These are phyloP conservation scores for Ganaspis brasiliensis DNA, from an alignment of 2,888 invertebrate genomes.

Conservation along the genomic window DNA sequence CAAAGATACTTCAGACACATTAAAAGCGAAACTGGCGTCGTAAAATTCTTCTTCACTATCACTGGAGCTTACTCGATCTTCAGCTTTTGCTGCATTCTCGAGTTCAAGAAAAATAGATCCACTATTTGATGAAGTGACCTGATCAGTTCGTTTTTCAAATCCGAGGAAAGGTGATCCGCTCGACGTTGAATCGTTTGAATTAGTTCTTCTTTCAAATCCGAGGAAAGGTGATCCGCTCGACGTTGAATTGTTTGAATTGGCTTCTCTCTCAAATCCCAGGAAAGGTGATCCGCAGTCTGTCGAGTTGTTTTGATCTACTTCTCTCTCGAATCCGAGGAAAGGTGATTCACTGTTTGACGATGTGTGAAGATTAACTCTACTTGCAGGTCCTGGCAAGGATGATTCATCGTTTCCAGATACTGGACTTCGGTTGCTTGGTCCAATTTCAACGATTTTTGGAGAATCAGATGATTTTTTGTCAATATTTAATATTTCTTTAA, in stretches of 20 bases:
- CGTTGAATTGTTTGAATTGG: no score
- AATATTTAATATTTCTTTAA: background rate
- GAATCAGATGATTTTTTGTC: background rate
- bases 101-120: background rate
- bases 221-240: no score
- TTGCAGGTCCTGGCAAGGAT: background rate
- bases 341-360: background rate
- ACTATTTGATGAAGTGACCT: no score
- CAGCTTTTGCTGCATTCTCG: background rate
- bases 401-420: background rate
- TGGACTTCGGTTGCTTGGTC: background rate
- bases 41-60: background rate
- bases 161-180: no score
- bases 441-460: slow-evolving; percentile 4
- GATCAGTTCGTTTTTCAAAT: no score
- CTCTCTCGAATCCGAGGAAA: background rate
- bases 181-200: no score
- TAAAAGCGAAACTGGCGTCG: background rate
- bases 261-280: no score
- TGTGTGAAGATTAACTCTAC: background rate
- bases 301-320: background rate
- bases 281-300: background rate
- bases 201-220: no score
- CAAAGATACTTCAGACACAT: background rate
- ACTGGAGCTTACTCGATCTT: background rate